phyloP scores from a whole-genome alignment of 1,140 invertebrate genomes.

The Camponotus floridanus region DNA sequence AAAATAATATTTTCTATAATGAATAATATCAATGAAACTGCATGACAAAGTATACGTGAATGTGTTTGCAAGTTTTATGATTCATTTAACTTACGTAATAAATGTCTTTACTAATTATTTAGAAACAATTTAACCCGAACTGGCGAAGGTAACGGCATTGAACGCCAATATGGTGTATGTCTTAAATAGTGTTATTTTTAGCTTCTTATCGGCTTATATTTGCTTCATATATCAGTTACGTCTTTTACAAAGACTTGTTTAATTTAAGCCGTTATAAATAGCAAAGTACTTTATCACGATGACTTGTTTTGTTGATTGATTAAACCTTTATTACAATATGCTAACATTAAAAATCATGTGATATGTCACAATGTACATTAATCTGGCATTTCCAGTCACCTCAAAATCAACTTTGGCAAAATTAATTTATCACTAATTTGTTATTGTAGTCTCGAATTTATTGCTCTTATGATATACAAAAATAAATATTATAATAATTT shows the following conservation, averaged over 20 bases:
- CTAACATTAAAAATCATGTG: neutral
- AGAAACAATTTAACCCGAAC: constrained; percentile 39
- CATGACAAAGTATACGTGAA: neutral
- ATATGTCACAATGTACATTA: neutral
- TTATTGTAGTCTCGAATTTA: too few relatives aligned
- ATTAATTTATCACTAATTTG: too few relatives aligned
- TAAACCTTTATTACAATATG: neutral
- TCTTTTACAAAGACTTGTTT: constrained; percentile 41
- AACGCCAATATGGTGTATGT: constrained; percentile 23
- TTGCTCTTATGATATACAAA: too few relatives aligned
- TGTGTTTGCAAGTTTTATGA: neutral
- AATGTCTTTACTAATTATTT: constrained; percentile 20
- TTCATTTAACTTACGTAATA: neutral
- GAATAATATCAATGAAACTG: too few relatives aligned
- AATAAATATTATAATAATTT: too few relatives aligned
- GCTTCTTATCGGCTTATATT: constrained; percentile 67
- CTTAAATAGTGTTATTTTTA: constrained; percentile 63
- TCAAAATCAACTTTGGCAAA: too few relatives aligned
- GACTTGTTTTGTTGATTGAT: neutral
- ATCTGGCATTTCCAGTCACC: too few relatives aligned
- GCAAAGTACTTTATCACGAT: constrained; percentile 15
- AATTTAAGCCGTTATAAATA: constrained; percentile 47
- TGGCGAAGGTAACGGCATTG: constrained; percentile 7
- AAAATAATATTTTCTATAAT: too few relatives aligned
- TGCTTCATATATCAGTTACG: constrained; percentile 59